phyloP scores from a whole-genome alignment of 2,797 vertebrate species.

The Falco berigora region DNA sequence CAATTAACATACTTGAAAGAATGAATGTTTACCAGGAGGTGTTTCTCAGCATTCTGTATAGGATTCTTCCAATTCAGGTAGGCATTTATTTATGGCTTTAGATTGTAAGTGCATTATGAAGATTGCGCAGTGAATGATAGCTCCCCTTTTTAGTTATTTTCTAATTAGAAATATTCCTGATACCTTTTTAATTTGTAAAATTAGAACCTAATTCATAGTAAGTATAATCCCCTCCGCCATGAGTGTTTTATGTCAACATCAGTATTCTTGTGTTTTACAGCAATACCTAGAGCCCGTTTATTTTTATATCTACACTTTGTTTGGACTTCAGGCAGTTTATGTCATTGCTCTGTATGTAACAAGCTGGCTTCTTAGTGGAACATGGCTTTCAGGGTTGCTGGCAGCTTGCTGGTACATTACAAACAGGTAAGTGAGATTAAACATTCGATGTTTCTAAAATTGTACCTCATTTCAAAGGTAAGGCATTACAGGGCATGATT shows the following conservation, averaged over 20 bases:
- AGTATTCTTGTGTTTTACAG: slow-evolving; percentile 74
- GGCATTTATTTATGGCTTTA: slow-evolving; percentile 47
- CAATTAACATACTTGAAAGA: slow-evolving; percentile 94
- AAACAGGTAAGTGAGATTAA: slow-evolving; percentile 83
- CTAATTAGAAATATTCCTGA: slow-evolving; percentile 15
- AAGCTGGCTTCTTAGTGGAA: slow-evolving; percentile 93
- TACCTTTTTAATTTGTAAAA: slow-evolving; percentile 26
- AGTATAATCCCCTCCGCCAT: neutral
- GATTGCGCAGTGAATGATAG: neutral
- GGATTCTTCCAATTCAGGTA: slow-evolving; percentile 89
- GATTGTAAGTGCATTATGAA: slow-evolving; percentile 22
- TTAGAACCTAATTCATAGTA: neutral
- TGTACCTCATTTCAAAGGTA: slow-evolving; percentile 6
- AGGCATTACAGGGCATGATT: neutral
- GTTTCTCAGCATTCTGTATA: slow-evolving; percentile 90
- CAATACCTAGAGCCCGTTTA: slow-evolving; percentile 91
- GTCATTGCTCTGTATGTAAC: slow-evolving; percentile 90
- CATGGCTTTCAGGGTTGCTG: slow-evolving; percentile 88
- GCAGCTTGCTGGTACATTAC: slow-evolving; percentile 91
- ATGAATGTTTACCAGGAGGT: slow-evolving; percentile 99
- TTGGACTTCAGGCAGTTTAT: slow-evolving; percentile 91
- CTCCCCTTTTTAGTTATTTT: neutral
- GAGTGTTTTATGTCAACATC: slow-evolving; percentile 41
- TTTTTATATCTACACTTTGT: slow-evolving; percentile 98
- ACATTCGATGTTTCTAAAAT: neutral